These are phyloP conservation scores for Chrysolina haemoptera DNA, from an alignment of 2,888 invertebrate species.

Conservation along the genomic window DNA sequence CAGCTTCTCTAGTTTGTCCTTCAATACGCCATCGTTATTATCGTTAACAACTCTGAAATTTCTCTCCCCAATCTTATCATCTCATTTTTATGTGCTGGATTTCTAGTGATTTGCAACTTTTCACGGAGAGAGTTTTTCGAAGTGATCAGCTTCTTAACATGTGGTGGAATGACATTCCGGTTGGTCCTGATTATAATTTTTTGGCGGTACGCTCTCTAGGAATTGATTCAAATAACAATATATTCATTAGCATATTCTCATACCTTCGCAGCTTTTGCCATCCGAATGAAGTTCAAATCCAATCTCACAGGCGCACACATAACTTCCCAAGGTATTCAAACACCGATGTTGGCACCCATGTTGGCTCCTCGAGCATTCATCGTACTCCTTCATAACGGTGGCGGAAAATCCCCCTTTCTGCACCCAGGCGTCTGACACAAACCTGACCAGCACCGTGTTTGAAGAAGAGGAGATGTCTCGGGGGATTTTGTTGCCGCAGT, in stretches of 20 bases:
- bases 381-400: constrained; percentile 95
- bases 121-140: too few species aligned
- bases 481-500: constrained; percentile 81
- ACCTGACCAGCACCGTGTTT: constrained; percentile 92
- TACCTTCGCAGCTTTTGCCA: constrained; percentile 96
- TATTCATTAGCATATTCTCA: constrained; percentile 46
- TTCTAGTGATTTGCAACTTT: too few species aligned
- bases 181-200: too few species aligned
- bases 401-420: constrained; percentile 98
- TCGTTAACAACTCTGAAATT: too few species aligned
- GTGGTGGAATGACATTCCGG: too few species aligned
- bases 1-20: too few species aligned
- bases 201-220: too few species aligned
- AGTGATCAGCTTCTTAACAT: too few species aligned
- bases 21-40: too few species aligned
- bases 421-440: constrained; percentile 95
- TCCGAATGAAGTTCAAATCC: constrained; percentile 97
- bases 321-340: constrained; percentile 87
- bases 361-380: constrained; percentile 91
- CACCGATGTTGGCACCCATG: constrained; percentile 97
- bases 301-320: constrained; percentile 93
- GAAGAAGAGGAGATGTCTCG: constrained; percentile 92
- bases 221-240: background rate
- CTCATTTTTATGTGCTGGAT: too few species aligned
- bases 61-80: too few species aligned